phyloP scores from a whole-genome alignment of 2,888 invertebrate species.

The Diarsia rubi region DNA sequence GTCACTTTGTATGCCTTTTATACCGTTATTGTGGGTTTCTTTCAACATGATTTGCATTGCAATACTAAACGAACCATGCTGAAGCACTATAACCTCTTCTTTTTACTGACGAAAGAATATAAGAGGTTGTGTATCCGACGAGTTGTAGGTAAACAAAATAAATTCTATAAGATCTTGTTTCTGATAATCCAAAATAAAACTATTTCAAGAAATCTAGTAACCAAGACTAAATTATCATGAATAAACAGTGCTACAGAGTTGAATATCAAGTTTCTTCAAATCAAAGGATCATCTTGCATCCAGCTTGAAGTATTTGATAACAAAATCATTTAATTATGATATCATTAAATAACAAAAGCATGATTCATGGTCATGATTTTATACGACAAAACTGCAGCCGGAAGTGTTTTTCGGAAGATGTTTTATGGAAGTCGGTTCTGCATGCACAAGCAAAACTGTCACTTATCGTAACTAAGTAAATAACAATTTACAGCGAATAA shows the following conservation, averaged over 20 bases:
- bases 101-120: not conserved
- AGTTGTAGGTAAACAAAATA: not conserved
- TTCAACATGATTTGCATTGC: constrained; percentile 26
- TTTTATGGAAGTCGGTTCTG: not conserved
- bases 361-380: not conserved
- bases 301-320: not conserved
- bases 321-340: not conserved
- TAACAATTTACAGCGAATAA: constrained; percentile 3
- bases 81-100: not conserved
- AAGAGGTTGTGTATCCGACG: not conserved
- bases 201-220: not conserved
- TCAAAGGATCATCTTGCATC: not conserved
- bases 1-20: constrained; percentile 51
- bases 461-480: not conserved
- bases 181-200: not conserved
- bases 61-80: not conserved
- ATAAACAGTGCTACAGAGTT: not conserved
- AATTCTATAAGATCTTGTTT: not conserved
- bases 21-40: constrained; percentile 59
- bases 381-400: not conserved
- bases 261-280: constrained; percentile 6
- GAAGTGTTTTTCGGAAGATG: not conserved
- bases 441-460: not conserved
- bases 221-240: not conserved
- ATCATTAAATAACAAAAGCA: not conserved